Evolutionary conservation across 2,113 vertebrate species (phyloP).

Genomic region (Neolamprologus cancellatus): DNA sequence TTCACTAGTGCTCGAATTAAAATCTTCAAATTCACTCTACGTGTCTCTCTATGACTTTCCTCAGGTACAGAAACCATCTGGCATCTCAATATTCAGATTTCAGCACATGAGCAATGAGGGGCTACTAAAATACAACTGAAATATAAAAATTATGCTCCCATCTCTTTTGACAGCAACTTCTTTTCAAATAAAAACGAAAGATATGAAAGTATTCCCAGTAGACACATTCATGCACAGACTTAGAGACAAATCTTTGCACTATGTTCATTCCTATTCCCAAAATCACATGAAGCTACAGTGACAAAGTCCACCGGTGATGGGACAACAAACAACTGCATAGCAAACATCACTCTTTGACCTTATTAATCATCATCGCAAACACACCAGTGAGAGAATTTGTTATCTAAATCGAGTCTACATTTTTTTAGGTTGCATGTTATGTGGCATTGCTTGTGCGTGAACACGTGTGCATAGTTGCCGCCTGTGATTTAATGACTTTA

Average conservation of each 20-base stretch:
- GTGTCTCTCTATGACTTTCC: not conserved
- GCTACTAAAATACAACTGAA: not conserved
- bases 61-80: not conserved
- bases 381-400: not conserved
- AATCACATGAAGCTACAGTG: slow-evolving; percentile 10
- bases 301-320: slow-evolving; percentile 57
- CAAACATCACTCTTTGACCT: slow-evolving; percentile 52
- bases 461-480: not conserved
- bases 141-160: not conserved
- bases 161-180: not conserved
- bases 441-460: not conserved
- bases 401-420: not conserved
- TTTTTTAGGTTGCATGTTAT: not conserved
- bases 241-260: not conserved
- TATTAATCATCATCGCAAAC: slow-evolving; percentile 8
- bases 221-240: not conserved
- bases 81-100: not conserved
- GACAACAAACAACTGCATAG: slow-evolving; percentile 53
- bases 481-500: not conserved
- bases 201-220: not conserved
- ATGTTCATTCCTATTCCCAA: not conserved
- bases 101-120: not conserved
- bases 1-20: not conserved
- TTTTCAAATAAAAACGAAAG: not conserved
- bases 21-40: not conserved